Base-by-base conservation (phyloP, 2,797 vertebrate genomes). In the Danio tinwini region DNA sequence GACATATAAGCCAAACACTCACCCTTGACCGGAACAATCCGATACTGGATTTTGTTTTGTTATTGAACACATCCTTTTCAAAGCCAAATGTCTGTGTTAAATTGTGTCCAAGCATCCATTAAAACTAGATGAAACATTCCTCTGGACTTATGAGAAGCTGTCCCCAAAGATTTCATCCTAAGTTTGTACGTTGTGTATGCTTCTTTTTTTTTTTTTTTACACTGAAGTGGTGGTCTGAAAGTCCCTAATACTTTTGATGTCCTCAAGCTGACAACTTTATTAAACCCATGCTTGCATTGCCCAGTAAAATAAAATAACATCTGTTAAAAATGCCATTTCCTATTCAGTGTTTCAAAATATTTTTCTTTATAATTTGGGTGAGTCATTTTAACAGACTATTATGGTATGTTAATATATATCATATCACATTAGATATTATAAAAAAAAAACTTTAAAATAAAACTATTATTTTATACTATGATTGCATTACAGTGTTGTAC, bases 1-100 rank as follows among this genome's bases (percentile, higher is more conserved):
- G 71, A 82, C 75, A 76, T 61, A 80, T 70, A 80, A 69, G 79
- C 76, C 74, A 86, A 78, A 17, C 65, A 86, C 76, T 71, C 86
- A 74, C 62, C 69, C 62, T 2, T 62, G 37, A 77, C 42, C 29
- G 6, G 42, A 68, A 67, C 47, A 73, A 63, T 42, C 68, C 3
- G 37, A 56, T 14, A 56, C 67, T 42, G 39, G 10, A 40, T 42
- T 7, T 40, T 5, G 13, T 1, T 71, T 56, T 71, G 11, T 19
- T 44, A 56, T 21, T 71, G 37, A 71, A 21, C 10, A 21, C 37
- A 56, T 71, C n/a, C 37, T 13, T n/a, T 70, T 29, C n/a, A 70
- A 12, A 53, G 53, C 68, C 37, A 53, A 70, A 67, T 16, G 19
- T 49, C 64, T 49, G 13, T 7, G n/a, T 9, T 65, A 21, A 47